These are phyloP conservation scores for Turnix velox DNA, from an alignment of 2,113 vertebrate genomes.

Conservation along the genomic window DNA sequence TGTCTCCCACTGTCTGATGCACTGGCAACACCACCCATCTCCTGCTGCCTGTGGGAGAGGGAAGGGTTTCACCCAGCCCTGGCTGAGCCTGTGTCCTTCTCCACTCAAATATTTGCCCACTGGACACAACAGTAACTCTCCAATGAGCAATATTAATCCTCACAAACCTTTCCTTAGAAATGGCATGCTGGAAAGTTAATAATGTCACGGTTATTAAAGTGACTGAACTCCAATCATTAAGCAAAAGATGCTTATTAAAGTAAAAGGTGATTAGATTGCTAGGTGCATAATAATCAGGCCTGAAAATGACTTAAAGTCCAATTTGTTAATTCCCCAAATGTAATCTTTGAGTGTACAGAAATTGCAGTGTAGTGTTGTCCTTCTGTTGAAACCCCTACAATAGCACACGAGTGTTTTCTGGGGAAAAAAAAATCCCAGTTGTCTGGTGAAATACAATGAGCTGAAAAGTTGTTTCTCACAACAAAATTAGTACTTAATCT, in stretches of 20 bases:
- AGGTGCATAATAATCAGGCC: slow-evolving; percentile 40
- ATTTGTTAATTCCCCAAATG: slow-evolving; percentile 27
- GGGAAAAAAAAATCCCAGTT: background rate
- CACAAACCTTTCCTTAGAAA: slow-evolving; percentile 67
- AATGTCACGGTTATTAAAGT: slow-evolving; percentile 68
- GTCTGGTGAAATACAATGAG: background rate
- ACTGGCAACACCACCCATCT: background rate
- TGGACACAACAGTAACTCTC: slow-evolving; percentile 69
- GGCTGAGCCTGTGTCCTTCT: background rate
- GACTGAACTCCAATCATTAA: slow-evolving; percentile 50
- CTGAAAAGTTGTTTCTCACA: background rate
- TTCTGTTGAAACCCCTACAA: background rate
- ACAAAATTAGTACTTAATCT: background rate
- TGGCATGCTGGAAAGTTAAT: slow-evolving; percentile 68
- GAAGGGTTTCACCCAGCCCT: background rate
- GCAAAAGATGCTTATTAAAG: slow-evolving; percentile 61
- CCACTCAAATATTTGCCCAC: slow-evolving; percentile 64
- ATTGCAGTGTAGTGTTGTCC: background rate
- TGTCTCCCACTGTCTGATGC: background rate
- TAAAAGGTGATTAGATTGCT: slow-evolving; percentile 56
- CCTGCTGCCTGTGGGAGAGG: background rate
- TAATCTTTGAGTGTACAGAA: background rate
- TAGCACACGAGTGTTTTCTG: background rate
- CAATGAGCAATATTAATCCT: slow-evolving; percentile 66
- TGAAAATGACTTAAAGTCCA: slow-evolving; percentile 46